phyloP scores from a whole-genome alignment of 2,888 invertebrate species.

The Marronus borbonicus region DNA sequence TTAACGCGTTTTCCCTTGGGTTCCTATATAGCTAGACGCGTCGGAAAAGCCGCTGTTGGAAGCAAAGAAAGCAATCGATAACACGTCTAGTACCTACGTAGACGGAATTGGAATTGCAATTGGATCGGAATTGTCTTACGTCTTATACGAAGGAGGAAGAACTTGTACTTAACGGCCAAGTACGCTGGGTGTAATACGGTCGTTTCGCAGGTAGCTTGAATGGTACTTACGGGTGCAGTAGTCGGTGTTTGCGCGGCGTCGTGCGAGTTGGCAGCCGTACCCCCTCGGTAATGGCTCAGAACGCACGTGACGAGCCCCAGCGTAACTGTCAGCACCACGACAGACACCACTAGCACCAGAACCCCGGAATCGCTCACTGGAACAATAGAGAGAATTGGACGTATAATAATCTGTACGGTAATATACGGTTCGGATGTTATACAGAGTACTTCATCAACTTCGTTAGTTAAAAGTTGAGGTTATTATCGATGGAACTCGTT shows the following conservation, averaged over 20 bases:
- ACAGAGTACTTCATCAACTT: too few species aligned
- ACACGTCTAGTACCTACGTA: background rate
- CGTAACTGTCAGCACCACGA: conserved; percentile 65
- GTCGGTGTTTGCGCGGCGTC: conserved; percentile 68
- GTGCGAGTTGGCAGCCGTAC: conserved; percentile 66
- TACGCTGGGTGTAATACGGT: background rate
- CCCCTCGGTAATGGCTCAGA: conserved; percentile 76
- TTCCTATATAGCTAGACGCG: background rate
- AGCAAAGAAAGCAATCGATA: background rate
- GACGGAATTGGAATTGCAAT: background rate
- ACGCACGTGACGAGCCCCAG: conserved; percentile 72
- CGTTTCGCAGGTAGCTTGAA: background rate
- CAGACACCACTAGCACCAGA: conserved; percentile 65
- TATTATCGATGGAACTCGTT: too few species aligned
- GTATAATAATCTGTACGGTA: background rate
- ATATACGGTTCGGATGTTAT: too few species aligned
- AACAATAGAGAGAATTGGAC: conserved; percentile 55
- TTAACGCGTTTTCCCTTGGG: background rate
- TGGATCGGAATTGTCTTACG: conserved; percentile 5
- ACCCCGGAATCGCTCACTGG: conserved; percentile 65
- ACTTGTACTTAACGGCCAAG: background rate
- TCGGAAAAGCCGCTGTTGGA: background rate
- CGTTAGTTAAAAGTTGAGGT: too few species aligned
- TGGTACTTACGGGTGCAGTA: conserved; percentile 68
- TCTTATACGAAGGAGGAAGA: background rate